Evolutionary conservation across 2,888 invertebrate genomes (phyloP).

Genomic region (Agrotis segetum): DNA sequence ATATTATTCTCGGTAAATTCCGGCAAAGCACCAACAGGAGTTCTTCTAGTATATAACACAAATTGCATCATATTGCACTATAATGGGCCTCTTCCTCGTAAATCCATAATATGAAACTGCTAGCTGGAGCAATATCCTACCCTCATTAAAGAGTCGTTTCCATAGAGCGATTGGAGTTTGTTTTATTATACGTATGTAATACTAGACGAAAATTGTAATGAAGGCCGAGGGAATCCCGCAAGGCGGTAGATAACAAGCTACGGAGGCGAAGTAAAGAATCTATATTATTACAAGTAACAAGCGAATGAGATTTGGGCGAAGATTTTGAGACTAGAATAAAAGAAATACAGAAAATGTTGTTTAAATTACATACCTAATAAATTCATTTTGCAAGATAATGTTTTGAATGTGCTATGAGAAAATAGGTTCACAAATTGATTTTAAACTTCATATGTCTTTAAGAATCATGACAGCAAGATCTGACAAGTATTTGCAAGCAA

Average conservation of each 20-base stretch:
- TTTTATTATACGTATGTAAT: conserved; percentile 84
- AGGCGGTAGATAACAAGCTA: conserved; percentile 86
- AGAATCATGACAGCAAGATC: conserved; percentile 4
- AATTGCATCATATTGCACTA: conserved; percentile 58
- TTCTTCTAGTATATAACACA: conserved; percentile 24
- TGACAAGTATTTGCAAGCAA: conserved; percentile 16
- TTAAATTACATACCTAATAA: background rate
- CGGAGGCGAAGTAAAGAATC: conserved; percentile 67
- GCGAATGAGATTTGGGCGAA: conserved; percentile 48
- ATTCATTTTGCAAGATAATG: background rate
- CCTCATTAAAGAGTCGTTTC: conserved; percentile 71
- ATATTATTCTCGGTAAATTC: background rate
- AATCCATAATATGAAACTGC: conserved; percentile 68
- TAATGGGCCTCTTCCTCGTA: conserved; percentile 59
- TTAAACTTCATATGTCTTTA: background rate
- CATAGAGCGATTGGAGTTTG: conserved; percentile 68
- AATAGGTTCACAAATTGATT: background rate
- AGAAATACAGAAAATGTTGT: background rate
- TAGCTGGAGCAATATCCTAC: conserved; percentile 60
- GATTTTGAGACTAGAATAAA: background rate
- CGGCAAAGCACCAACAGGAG: background rate
- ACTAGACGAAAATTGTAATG: conserved; percentile 88
- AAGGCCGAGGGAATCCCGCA: conserved; percentile 84
- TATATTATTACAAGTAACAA: conserved; percentile 45
- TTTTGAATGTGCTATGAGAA: background rate